These are phyloP conservation scores for Carcharodon carcharias DNA, from an alignment of 2,797 vertebrate genomes.

Conservation along the genomic window DNA sequence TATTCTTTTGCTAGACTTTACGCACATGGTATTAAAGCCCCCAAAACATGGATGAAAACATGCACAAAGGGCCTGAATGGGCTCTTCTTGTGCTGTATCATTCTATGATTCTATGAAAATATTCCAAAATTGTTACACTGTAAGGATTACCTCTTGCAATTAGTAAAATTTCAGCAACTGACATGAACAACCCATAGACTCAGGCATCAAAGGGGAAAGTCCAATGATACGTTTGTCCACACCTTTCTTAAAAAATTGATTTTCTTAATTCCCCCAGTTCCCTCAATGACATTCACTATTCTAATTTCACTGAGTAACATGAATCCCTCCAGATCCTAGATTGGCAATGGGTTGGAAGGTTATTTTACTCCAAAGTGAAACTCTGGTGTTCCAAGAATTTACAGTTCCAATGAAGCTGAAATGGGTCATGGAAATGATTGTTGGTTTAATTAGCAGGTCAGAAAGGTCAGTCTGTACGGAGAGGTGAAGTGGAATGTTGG, in stretches of 20 bases:
- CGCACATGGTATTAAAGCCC: neutral
- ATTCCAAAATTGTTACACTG: neutral
- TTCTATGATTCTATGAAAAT: neutral
- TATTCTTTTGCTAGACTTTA: neutral
- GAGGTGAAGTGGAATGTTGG: neutral
- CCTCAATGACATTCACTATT: neutral
- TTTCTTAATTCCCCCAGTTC: neutral
- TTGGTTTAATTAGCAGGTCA: neutral
- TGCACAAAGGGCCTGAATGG: too few species aligned
- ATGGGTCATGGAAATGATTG: neutral
- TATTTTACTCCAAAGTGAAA: neutral
- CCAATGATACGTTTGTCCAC: neutral
- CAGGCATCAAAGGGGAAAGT: neutral
- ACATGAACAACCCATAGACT: neutral
- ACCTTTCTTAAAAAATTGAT: neutral
- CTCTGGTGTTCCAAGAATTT: neutral
- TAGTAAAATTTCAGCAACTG: neutral
- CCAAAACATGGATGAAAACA: neutral
- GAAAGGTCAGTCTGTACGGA: neutral
- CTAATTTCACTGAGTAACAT: neutral
- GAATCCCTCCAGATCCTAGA: neutral
- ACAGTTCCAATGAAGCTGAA: neutral
- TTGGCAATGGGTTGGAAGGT: neutral
- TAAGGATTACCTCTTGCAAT: neutral
- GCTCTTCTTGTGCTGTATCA: neutral